Base-by-base conservation (phyloP, 1,140 invertebrate genomes). In the Daktulosphaira vitifoliae region DNA sequence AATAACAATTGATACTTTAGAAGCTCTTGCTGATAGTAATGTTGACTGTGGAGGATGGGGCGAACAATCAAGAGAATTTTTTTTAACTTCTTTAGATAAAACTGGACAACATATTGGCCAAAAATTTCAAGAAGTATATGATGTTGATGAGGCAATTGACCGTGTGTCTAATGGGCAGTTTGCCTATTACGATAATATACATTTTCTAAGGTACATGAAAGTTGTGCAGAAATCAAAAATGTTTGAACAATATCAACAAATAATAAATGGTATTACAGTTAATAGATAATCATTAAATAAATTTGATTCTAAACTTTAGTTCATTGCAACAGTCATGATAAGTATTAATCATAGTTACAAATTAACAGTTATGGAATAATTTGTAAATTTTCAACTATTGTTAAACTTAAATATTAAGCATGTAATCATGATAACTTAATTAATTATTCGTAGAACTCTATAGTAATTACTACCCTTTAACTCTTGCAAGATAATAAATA, bases 121-220 rank as follows among this genome's bases (percentile, higher is more conserved):
- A 13, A 82, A 80, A 71, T 88, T 87, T 72, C 79, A 85, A 73
- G 71, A 81, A 5, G 56, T 68, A 18, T 68, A 68, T n/a, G 65
- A 72, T 44, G 50, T 64, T 9, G 52, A 70, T 54, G 37, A 48
- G 22, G 70, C 68, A n/a, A 67, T 72, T 0, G 74, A 79, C 29
- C 77, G 76, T 70, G 83, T 91, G 2, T 80, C 83, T 0, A 76
- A 79, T 69, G 88, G 87, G 38, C 73, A 76, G 15, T 86, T 87
- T 68, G 85, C 85, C 8, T 89, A 89, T 68, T 92, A 88, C 70
- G 88, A 90, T 70, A 90, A 88, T 72, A 77, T 81, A n/a, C 81
- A 86, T 72, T 84, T 81, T 69, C 72, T 90, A 13, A 81, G 82
- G 65, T 78, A 84, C 69, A 72, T 83, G 1, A 79, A 81, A 33